Base-by-base conservation (phyloP, 2,888 invertebrate genomes). In the Lutraria lutraria region DNA sequence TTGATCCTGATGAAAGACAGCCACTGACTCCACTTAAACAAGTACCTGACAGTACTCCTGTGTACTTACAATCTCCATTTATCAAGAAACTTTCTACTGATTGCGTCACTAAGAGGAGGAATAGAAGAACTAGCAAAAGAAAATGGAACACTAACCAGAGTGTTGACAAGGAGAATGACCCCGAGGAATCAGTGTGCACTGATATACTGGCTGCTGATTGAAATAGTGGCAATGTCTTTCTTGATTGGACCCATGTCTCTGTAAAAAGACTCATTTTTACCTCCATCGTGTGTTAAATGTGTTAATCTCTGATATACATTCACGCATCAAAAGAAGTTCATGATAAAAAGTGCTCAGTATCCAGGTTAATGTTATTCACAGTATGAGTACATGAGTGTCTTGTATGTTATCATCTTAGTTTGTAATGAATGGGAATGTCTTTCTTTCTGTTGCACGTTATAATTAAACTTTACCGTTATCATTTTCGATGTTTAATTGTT, bases 11-110 rank as follows among this genome's bases (percentile, higher is more conserved):
- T 76, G 34, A 76, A 15, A 43, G 43, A 25, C 52, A 52, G 34
- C 76, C 25, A 13, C 54, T 31, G 31, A 88, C 88, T 4, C 90
- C 90, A 68, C 21, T 90, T 25, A 88, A 81, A 80, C 43, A 54
- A 21, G 52, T 3, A 80, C n/a, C 1, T 80, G 85, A 56, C 34
- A 84, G 81, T 76, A 29, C 85, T 16, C 88, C 82, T 15, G 52
- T 79, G 3, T 85, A 88, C 83, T 54, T 87, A 25, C 82, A 86
- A 43, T 90, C 91, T 31, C 91, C 91, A 31, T 91, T 91, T 81
- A 54, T 91, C 15, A 90, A 84, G 76, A 91, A 88, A 21, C 83
- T 91, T 8, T 72, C 87, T 15, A 87, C 91, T 60, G 91, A 91
- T 52, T 68, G 87, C 25, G 90, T 91, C 3, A 91, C 91, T 13